Evolutionary conservation across 2,888 invertebrate species (phyloP).

Genomic region (Drosophila infuscata): DNA sequence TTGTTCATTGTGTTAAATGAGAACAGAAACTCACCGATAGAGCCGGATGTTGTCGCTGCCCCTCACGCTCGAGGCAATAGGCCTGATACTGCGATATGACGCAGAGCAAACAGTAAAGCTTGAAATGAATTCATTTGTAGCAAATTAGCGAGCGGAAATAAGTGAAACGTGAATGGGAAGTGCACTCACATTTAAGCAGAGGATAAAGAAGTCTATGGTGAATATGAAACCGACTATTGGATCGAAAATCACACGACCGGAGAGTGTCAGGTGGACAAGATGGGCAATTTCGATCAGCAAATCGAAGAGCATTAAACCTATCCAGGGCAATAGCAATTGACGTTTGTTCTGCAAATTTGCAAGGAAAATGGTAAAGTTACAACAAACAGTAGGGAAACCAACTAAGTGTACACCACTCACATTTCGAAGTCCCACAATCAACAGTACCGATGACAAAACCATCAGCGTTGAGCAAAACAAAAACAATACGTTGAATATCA

Average conservation of each 20-base stretch:
- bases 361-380: slow-evolving; percentile 5
- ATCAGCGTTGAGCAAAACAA: slow-evolving; percentile 89
- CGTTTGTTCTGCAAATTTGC: slow-evolving; percentile 88
- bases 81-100: slow-evolving; percentile 95
- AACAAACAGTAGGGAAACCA: background rate
- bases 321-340: slow-evolving; percentile 91
- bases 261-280: slow-evolving; percentile 88
- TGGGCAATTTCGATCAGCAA: slow-evolving; percentile 89
- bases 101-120: slow-evolving; percentile 93
- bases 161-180: background rate
- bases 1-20: background rate
- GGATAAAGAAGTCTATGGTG: slow-evolving; percentile 91
- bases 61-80: slow-evolving; percentile 86
- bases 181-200: slow-evolving; percentile 90
- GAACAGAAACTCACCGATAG: slow-evolving; percentile 86
- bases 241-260: slow-evolving; percentile 89
- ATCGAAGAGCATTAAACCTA: slow-evolving; percentile 88
- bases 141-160: slow-evolving; percentile 6
- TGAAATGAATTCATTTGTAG: slow-evolving; percentile 60
- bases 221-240: slow-evolving; percentile 91
- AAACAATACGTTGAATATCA: slow-evolving; percentile 89
- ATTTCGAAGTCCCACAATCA: slow-evolving; percentile 90
- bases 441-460: slow-evolving; percentile 88
- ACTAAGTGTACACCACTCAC: slow-evolving; percentile 85
- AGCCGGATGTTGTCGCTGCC: slow-evolving; percentile 85